These are phyloP conservation scores for Sorex maritimensis DNA, from an alignment of 2,797 vertebrate species.

Conservation along the genomic window DNA sequence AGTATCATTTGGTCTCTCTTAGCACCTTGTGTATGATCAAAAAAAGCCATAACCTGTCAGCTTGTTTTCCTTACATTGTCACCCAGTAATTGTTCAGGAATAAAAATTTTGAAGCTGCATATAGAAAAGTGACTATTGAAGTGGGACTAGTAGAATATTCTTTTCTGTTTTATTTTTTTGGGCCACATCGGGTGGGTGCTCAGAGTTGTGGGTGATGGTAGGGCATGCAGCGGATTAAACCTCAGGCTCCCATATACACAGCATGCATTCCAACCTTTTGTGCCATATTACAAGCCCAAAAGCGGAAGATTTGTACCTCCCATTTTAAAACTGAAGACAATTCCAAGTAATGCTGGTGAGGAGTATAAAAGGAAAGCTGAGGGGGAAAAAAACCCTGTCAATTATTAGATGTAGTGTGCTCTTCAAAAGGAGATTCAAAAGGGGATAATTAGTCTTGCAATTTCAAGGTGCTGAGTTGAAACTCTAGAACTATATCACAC, in stretches of 20 bases:
- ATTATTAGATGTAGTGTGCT: not conserved
- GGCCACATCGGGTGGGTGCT: too few relatives aligned
- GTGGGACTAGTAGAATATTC: not conserved
- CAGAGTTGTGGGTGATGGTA: too few relatives aligned
- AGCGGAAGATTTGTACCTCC: slow-evolving; percentile 40
- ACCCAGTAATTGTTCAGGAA: not conserved
- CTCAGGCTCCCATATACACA: too few relatives aligned
- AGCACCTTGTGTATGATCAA: slow-evolving; percentile 7
- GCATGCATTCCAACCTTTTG: too few relatives aligned
- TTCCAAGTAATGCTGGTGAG: slow-evolving; percentile 42
- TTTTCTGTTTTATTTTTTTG: too few relatives aligned
- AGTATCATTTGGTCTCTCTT: not conserved
- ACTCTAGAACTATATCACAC: too few relatives aligned
- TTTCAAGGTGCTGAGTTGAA: too few relatives aligned
- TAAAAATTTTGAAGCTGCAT: slow-evolving; percentile 63
- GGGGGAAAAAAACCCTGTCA: not conserved
- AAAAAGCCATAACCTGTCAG: slow-evolving; percentile 10
- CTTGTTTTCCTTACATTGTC: not conserved
- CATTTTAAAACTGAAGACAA: slow-evolving; percentile 57
- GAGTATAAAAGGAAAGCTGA: not conserved
- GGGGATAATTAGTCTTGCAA: not conserved
- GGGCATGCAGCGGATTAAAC: too few relatives aligned
- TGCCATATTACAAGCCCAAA: too few relatives aligned
- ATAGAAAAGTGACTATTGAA: not conserved
- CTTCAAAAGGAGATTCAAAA: slow-evolving; percentile 62